Conservation (phyloP, 2,888 invertebrate genomes). For the Lucinisca nassula region DNA sequence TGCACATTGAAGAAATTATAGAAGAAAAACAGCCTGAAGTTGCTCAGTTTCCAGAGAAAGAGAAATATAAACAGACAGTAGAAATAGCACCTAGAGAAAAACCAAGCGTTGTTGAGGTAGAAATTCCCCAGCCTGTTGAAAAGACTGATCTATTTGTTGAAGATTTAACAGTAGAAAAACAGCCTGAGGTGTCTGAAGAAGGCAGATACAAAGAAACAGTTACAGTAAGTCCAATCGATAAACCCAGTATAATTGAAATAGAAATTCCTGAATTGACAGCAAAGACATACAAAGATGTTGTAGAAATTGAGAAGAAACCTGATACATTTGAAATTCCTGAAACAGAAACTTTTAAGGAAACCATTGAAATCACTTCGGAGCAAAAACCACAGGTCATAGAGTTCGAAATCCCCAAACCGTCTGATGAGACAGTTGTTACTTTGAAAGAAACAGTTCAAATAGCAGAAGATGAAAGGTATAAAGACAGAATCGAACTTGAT, state of each 20-base stretch:
- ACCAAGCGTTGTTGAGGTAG: constrained; percentile 35
- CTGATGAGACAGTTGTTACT: not conserved
- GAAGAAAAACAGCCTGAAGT: not conserved
- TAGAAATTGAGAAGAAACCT: constrained; percentile 18
- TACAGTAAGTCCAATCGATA: not conserved
- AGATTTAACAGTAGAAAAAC: constrained; percentile 20
- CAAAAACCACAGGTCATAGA: not conserved
- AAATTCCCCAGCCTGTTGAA: constrained; percentile 28
- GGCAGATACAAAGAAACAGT: constrained; percentile 6
- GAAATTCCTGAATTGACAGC: not conserved
- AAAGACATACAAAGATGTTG: not conserved
- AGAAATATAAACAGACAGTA: constrained; percentile 40
- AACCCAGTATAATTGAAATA: not conserved
- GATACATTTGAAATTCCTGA: not conserved
- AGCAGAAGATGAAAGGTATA: constrained; percentile 24
- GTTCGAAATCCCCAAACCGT: not conserved
- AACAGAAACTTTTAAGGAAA: not conserved
- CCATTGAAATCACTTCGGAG: constrained; percentile 18
- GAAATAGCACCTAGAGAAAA: constrained; percentile 45
- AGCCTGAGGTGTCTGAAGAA: constrained; percentile 23
- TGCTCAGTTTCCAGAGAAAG: not conserved
- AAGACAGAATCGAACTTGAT: constrained; percentile 11
- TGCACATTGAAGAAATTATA: not conserved
- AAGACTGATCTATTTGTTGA: constrained; percentile 9
- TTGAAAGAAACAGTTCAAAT: constrained; percentile 31